Percentiles rank a stretch among this genome's conserved stretches.
phyloP scores from a whole-genome alignment of 1,140 invertebrate species.

The Sogatella furcifera region DNA sequence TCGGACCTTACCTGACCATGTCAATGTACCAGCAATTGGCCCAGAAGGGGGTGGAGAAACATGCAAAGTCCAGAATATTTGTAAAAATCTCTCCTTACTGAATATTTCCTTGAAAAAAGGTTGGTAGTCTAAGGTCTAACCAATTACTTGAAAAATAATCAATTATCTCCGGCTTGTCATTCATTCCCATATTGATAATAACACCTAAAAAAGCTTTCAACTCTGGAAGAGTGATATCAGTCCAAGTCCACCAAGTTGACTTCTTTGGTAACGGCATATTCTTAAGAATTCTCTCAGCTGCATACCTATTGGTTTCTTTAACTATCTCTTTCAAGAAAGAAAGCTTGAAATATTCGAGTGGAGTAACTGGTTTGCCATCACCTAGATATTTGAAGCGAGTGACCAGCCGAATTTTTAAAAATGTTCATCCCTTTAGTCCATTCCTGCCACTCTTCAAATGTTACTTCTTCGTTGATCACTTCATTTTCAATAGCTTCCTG shows the following conservation, averaged over 20 bases:
- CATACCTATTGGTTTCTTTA: background rate
- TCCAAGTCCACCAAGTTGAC: background rate
- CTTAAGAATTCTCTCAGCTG: background rate
- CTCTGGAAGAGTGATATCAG: background rate
- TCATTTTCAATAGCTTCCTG: too few species aligned
- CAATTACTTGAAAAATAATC: background rate
- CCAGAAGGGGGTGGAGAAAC: background rate
- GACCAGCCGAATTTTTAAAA: too few species aligned
- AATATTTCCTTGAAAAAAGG: background rate
- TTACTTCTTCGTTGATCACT: too few species aligned
- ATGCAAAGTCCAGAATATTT: background rate
- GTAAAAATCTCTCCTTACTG: background rate
- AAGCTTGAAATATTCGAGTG: background rate
- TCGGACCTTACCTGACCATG: background rate
- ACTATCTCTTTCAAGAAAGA: background rate
- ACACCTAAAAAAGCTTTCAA: background rate
- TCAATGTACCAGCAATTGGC: background rate
- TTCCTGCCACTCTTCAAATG: too few species aligned
- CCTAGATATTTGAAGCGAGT: too few species aligned
- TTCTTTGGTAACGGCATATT: background rate
- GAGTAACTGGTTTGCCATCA: too few species aligned
- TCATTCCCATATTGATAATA: background rate
- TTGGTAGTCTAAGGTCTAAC: background rate
- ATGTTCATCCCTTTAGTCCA: too few species aligned
- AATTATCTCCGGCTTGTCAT: background rate